These are phyloP conservation scores for Rhynchomys soricoides DNA, from an alignment of 2,113 vertebrate genomes.

Conservation along the genomic window DNA sequence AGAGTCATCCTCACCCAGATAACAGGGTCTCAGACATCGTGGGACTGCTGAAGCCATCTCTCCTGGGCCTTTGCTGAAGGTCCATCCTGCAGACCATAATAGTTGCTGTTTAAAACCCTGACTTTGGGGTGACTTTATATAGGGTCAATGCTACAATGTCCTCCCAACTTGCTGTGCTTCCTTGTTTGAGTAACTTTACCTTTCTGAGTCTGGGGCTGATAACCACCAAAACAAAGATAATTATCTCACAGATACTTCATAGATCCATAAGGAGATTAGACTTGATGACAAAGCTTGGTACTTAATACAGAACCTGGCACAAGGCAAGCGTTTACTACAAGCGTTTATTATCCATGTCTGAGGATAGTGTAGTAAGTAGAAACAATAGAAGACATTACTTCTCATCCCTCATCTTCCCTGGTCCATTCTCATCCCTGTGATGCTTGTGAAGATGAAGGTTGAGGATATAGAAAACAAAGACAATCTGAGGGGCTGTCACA, in stretches of 20 bases:
- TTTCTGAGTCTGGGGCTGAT: neutral
- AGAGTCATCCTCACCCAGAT: neutral
- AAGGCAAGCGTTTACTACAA: neutral
- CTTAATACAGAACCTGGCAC: neutral
- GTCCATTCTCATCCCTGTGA: no score
- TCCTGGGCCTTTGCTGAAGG: neutral
- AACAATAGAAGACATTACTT: neutral
- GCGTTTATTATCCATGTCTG: neutral
- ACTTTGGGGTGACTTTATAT: neutral
- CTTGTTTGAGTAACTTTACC: neutral
- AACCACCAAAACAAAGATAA: neutral
- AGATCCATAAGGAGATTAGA: neutral
- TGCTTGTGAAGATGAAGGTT: no score
- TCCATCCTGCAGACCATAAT: neutral
- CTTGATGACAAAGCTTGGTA: neutral
- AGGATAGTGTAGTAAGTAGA: neutral
- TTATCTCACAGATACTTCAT: neutral
- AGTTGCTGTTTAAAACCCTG: neutral
- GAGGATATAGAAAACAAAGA: neutral
- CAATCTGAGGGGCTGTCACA: neutral
- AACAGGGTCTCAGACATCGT: neutral
- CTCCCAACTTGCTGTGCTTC: neutral
- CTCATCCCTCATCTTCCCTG: neutral
- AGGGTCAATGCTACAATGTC: neutral
- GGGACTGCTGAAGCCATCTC: neutral